Evolutionary conservation across 1,140 invertebrate genomes (phyloP).

Genomic region (Schlechtendalia chinensis): DNA sequence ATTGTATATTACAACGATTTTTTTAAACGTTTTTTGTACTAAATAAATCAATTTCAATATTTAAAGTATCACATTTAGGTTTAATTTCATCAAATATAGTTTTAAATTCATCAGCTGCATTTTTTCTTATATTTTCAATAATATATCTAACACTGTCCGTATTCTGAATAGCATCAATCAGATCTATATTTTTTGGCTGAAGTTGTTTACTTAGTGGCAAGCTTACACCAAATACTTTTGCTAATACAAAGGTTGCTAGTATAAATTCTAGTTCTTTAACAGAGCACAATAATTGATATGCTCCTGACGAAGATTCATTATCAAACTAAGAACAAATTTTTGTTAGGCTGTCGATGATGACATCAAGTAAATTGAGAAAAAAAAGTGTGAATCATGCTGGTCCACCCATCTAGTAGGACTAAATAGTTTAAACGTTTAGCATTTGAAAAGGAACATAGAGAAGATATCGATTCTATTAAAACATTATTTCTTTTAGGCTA

Average conservation of each 20-base stretch:
- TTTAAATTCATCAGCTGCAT: not conserved
- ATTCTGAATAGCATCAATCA: not conserved
- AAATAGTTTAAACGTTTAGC: no score
- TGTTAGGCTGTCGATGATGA: no score
- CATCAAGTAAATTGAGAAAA: no score
- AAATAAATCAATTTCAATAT: constrained; percentile 11
- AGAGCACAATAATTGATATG: constrained; percentile 11
- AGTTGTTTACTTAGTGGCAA: constrained; percentile 3
- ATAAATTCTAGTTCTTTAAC: not conserved
- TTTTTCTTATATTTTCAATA: constrained; percentile 2
- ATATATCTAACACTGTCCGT: not conserved
- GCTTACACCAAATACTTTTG: constrained; percentile 7
- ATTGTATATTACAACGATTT: not conserved
- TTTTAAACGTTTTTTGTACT: constrained; percentile 1
- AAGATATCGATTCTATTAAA: no score
- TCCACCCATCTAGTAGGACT: no score
- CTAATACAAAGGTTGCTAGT: not conserved
- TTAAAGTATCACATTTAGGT: not conserved
- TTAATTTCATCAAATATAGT: constrained; percentile 6
- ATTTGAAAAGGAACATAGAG: no score
- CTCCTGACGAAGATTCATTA: not conserved
- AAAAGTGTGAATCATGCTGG: no score
- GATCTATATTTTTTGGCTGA: not conserved
- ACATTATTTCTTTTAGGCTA: no score
- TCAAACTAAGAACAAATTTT: no score